Evolutionary conservation across 2,797 vertebrate genomes (phyloP), one percentile per base, ranked within the genome.

Genomic region (Neosilurus mollespiculum): DNA sequence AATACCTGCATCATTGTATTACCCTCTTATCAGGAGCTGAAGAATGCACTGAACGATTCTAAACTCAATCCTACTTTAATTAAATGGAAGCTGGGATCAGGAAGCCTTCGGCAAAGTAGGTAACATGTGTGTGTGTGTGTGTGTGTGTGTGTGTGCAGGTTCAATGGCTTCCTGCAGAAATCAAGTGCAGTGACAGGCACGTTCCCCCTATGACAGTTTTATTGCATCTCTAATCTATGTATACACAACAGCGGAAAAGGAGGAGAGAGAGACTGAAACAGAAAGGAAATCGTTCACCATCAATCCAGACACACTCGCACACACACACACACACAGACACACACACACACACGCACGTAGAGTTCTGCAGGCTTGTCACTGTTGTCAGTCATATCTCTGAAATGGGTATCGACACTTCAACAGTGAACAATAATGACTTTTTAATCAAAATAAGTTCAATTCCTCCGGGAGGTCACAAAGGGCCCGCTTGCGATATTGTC

Each of bases 161-260:
- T 84, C 81, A 81, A 88, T 84, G 67, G 24, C 54, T 86, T 88
- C 84, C 83, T 84, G 70, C 81, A 84, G 87, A 84, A 88, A 86
- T 86, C 83, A 76, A 81, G 84, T 53, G 80, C 77, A 84, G 90
- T 91, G 92, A 93, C 91, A 92, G 91, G 83, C 83, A 81, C 86
- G 88, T 91, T 92, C 88, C 88, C 88, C 76, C 69, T 87, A 89
- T 94, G 93, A 94, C 92, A 93, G 91, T 86, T 94, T 94, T 94
- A 94, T 94, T 94, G 91, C 92, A 92, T 94, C 92, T 93, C 86
- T 93, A 93, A 94, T 93, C 89, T 92, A 90, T 91, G 90, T 91
- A 92, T 93, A 92, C 88, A 90, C 89, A 91, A 91, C 84, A 77
- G 85, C 80, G 71, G 65, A 24, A 78, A 73, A 54, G 65, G 54